Percentiles rank a stretch among this genome's conserved stretches.
Conservation (phyloP, 1,140 invertebrate species). For the Lasioglossum albipes region DNA sequence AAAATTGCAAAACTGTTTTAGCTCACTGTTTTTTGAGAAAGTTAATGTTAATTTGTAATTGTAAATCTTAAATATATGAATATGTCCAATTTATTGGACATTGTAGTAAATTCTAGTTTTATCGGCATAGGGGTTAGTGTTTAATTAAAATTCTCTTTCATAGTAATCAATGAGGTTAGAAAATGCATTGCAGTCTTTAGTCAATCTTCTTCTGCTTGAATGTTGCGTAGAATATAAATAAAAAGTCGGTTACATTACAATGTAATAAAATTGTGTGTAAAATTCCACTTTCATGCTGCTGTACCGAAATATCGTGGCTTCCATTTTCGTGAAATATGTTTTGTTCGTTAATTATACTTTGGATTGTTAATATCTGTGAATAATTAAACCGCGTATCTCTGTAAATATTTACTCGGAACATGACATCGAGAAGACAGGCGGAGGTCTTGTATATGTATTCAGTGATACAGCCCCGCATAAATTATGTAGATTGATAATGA, state of each 20-base stretch:
- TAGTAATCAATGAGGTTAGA: neutral
- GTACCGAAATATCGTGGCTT: too few relatives aligned
- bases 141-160: too few relatives aligned
- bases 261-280: neutral
- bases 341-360: neutral
- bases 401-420: neutral
- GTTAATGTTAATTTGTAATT: too few relatives aligned
- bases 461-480: neutral
- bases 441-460: neutral
- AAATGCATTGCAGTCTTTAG: neutral
- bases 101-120: too few relatives aligned
- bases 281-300: neutral
- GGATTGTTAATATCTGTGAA: neutral
- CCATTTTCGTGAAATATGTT: neutral
- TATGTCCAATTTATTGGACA: too few relatives aligned
- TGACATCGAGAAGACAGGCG: neutral
- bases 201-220: neutral
- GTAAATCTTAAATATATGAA: too few relatives aligned
- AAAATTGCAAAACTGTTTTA: too few relatives aligned
- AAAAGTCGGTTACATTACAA: neutral
- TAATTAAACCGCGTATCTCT: too few relatives aligned
- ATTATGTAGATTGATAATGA: neutral
- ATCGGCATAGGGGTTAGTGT: neutral
- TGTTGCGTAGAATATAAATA: too few relatives aligned
- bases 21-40: too few relatives aligned